Evolutionary conservation across 2,797 vertebrate genomes (phyloP).

Genomic region (Etheostoma perlongum): DNA sequence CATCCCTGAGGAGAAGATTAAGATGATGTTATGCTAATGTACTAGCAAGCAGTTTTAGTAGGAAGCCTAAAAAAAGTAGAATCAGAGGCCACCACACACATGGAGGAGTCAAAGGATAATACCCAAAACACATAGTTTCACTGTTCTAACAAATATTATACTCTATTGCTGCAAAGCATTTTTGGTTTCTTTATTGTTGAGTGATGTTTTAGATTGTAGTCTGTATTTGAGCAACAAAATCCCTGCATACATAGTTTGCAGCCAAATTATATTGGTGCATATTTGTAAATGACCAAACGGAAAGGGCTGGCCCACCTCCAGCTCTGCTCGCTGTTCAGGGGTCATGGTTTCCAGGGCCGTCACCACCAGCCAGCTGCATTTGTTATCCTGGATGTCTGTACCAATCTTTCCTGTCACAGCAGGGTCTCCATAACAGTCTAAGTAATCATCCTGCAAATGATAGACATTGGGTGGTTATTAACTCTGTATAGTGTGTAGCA

Average conservation of each 20-base stretch:
- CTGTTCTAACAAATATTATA: neutral
- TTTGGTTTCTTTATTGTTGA: neutral
- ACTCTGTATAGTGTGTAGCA: neutral
- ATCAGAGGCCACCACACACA: neutral
- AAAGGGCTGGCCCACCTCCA: slow-evolving; percentile 85
- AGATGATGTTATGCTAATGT: neutral
- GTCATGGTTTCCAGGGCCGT: slow-evolving; percentile 88
- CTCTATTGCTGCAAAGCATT: neutral
- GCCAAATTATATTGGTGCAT: neutral
- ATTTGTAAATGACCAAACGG: neutral
- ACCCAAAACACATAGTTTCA: neutral
- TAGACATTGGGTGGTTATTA: neutral
- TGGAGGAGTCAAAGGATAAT: neutral
- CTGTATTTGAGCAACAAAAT: neutral
- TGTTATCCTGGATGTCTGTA: slow-evolving; percentile 98
- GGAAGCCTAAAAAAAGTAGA: neutral
- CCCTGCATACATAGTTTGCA: slow-evolving; percentile 1
- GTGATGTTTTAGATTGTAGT: neutral
- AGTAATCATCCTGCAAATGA: slow-evolving; percentile 92
- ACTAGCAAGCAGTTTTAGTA: neutral
- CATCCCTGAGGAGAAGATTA: slow-evolving; percentile 84
- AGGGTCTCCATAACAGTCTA: slow-evolving; percentile 95
- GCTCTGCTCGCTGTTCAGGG: slow-evolving; percentile 84
- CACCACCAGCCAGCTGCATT: slow-evolving; percentile 98
- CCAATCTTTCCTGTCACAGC: slow-evolving; percentile 94